Percentiles rank a stretch among this genome's conserved stretches.
phyloP scores from a whole-genome alignment of 2,888 invertebrate species.

The Linnaemya tessellans region DNA sequence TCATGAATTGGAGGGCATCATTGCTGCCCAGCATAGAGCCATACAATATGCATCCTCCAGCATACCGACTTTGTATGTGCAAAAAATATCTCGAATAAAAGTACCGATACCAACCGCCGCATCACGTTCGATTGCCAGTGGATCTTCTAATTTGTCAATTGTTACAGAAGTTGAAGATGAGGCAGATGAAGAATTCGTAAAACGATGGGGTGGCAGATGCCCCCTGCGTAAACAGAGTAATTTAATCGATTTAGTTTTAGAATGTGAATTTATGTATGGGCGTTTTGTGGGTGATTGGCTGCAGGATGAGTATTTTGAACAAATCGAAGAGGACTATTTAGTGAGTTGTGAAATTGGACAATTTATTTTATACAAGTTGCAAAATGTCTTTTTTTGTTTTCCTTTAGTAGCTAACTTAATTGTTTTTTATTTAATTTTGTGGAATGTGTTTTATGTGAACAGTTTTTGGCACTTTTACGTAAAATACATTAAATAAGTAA shows the following conservation, averaged over 20 bases:
- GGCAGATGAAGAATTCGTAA: background rate
- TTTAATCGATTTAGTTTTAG: constrained; percentile 80
- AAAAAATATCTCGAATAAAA: constrained; percentile 28
- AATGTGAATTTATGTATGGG: constrained; percentile 78
- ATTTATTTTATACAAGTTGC: background rate
- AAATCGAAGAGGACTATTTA: constrained; percentile 79
- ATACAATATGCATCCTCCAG: constrained; percentile 62
- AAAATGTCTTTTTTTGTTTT: background rate
- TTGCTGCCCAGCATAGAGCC: constrained; percentile 73
- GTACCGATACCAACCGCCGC: background rate
- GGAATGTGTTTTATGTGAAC: background rate
- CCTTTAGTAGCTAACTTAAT: background rate
- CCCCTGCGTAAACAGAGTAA: constrained; percentile 65
- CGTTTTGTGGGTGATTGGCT: constrained; percentile 80
- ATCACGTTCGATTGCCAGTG: background rate
- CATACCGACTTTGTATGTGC: constrained; percentile 29
- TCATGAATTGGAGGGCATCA: constrained; percentile 77
- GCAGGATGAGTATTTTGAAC: constrained; percentile 80
- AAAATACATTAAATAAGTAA: constrained; percentile 12
- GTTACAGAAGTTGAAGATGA: background rate
- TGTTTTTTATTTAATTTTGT: background rate
- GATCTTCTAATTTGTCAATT: background rate
- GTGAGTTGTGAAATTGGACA: constrained; percentile 76
- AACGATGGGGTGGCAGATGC: constrained; percentile 19
- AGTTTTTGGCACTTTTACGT: background rate